Base-by-base conservation (phyloP, 2,888 invertebrate genomes). In the Polyommatus icarus region DNA sequence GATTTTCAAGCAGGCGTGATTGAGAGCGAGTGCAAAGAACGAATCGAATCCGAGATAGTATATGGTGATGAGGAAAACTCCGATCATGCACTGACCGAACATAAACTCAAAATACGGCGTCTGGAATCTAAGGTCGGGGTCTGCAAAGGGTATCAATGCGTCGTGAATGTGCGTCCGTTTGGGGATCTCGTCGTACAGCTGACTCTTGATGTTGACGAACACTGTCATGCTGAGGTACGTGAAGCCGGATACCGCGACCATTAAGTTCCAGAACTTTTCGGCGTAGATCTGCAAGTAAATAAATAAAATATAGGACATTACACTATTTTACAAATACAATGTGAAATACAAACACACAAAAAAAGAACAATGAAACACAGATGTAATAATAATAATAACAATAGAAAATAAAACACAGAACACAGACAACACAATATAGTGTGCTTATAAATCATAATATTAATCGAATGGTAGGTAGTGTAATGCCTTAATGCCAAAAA, bases 1-100 rank as follows among this genome's bases (percentile, higher is more conserved):
- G 46, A 75, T 75, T 18, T 75, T 75, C 15, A 75, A 50, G 50
- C 75, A 75, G 15, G 50, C 75, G 75, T 75, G 75, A 12, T 75
- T 54, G n/a, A 75, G 12, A 29, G 46, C 15, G 5, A 75, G 20
- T 12, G 46, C 75, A 0, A 75, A 32, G 7, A 75, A 75, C 15
- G 75, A 75, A 5, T 75, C 75, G 29, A 50, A 75, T 5, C 75
- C 75, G 0, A 54, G 6, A 29, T 50, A 75, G 54, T 75, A 75
- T 12, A 75, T 20, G 15, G 50, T 75, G 18, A 75, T 54, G 29
- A 29, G 18, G 1, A 20, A 6, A 29, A 18, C 15, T 20, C 36
- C 76, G 18, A 76, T n/a, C 5, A 57, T 15, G 12, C 20, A 59
- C 59, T 57, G 67, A 29, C 15, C 36, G 40, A 57, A 76, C 1